phyloP scores from a whole-genome alignment of 2,888 invertebrate genomes.

The Agrilus biguttatus region DNA sequence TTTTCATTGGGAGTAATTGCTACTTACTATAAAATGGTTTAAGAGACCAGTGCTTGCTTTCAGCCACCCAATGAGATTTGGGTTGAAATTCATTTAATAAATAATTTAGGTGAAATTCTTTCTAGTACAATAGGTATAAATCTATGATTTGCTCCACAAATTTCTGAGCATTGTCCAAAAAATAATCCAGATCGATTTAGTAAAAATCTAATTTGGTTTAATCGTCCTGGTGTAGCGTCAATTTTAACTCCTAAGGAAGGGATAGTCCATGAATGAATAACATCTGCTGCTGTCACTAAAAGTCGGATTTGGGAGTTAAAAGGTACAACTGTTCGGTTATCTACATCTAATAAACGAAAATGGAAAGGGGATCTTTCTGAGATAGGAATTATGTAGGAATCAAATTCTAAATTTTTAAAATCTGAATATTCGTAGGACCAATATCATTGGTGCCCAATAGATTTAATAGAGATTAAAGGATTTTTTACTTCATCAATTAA shows the following conservation, averaged over 20 bases:
- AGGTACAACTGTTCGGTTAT: slow-evolving; percentile 45
- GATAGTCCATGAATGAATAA: slow-evolving; percentile 52
- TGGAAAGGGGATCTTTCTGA: slow-evolving; percentile 27
- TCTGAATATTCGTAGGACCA: slow-evolving; percentile 54
- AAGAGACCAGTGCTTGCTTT: slow-evolving; percentile 57
- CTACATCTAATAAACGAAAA: slow-evolving; percentile 48
- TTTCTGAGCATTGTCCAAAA: slow-evolving; percentile 69
- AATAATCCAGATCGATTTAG: slow-evolving; percentile 49
- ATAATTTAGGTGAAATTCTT: slow-evolving; percentile 38
- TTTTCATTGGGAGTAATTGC: slow-evolving; percentile 47
- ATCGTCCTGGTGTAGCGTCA: slow-evolving; percentile 48
- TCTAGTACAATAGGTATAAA: slow-evolving; percentile 64
- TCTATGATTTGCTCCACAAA: slow-evolving; percentile 66
- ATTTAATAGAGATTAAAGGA: slow-evolving; percentile 42
- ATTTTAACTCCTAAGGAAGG: slow-evolving; percentile 48
- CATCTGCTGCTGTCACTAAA: slow-evolving; percentile 46
- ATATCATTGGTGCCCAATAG: slow-evolving; percentile 44
- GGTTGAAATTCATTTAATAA: slow-evolving; percentile 43
- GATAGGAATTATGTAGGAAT: slow-evolving; percentile 44
- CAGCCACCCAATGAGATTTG: slow-evolving; percentile 47
- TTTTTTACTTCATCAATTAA: slow-evolving; percentile 46
- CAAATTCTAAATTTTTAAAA: slow-evolving; percentile 43
- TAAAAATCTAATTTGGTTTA: slow-evolving; percentile 48
- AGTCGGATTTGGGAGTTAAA: slow-evolving; percentile 48
- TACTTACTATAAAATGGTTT: slow-evolving; percentile 51